Evolutionary conservation across 2,797 vertebrate species (phyloP).

Genomic region (Lacerta agilis): DNA sequence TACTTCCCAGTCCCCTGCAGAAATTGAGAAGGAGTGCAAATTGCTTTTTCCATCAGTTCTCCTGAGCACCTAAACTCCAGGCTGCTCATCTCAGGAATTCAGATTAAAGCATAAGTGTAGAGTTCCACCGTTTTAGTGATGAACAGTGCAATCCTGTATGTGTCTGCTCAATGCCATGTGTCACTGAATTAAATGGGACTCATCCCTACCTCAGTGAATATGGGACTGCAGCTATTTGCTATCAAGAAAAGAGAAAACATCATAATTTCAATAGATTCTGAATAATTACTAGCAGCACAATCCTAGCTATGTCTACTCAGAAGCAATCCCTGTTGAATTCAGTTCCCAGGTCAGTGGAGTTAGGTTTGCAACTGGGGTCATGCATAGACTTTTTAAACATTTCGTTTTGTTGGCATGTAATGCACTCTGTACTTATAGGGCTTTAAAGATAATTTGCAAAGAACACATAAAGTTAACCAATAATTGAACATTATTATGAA

Average conservation of each 20-base stretch:
- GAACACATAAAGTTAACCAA: neutral
- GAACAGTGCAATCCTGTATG: neutral
- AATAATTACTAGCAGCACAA: neutral
- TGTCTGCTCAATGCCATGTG: neutral
- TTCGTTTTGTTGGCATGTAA: neutral
- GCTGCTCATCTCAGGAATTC: neutral
- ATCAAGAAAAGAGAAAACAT: neutral
- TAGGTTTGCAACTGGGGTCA: neutral
- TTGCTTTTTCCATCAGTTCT: neutral
- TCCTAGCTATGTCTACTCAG: too few species aligned
- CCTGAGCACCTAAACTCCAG: too few species aligned
- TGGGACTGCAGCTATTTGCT: neutral
- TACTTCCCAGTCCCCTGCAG: neutral
- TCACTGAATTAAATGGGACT: neutral
- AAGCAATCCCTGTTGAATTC: too few species aligned
- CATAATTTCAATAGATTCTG: neutral
- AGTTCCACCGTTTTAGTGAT: neutral
- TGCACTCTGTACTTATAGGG: neutral
- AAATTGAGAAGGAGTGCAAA: neutral
- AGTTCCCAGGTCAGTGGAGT: too few species aligned
- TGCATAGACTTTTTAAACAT: neutral
- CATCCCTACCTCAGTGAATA: neutral
- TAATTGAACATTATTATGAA: constrained; percentile 11
- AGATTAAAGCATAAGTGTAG: neutral
- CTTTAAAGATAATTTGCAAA: neutral